A percentile compares a stretch with the other conserved stretches of the same genome.
phyloP scores from a whole-genome alignment of 2,113 vertebrate species.

The Gambusia affinis region DNA sequence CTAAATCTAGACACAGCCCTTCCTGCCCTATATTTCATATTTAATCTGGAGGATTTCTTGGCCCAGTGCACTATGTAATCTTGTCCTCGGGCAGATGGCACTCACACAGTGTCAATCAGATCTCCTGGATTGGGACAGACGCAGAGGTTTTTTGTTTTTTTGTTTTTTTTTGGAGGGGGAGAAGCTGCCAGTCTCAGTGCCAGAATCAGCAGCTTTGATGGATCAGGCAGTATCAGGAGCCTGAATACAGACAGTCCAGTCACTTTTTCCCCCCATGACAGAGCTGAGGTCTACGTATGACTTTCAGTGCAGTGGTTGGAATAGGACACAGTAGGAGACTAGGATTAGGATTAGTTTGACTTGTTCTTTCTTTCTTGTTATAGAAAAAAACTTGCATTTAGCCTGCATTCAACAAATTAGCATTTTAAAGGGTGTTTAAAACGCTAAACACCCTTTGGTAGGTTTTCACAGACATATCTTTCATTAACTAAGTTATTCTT shows the following conservation, averaged over 20 bases:
- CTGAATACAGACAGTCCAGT: slow-evolving; percentile 24
- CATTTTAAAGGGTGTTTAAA: background rate
- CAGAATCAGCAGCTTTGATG: slow-evolving; percentile 59
- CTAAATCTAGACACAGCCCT: slow-evolving; percentile 53
- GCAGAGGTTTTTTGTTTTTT: slow-evolving; percentile 19
- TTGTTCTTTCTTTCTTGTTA: slow-evolving; percentile 19
- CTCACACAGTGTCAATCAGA: slow-evolving; percentile 62
- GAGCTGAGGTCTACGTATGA: slow-evolving; percentile 39
- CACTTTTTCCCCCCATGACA: slow-evolving; percentile 35
- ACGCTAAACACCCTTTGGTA: background rate
- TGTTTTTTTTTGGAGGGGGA: background rate
- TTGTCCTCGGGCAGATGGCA: slow-evolving; percentile 74
- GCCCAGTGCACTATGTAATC: slow-evolving; percentile 70
- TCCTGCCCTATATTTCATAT: slow-evolving; percentile 80
- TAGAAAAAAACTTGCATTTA: slow-evolving; percentile 18
- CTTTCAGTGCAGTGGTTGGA: slow-evolving; percentile 30
- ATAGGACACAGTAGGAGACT: slow-evolving; percentile 41
- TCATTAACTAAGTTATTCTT: background rate
- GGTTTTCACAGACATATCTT: slow-evolving; percentile 1
- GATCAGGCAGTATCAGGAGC: slow-evolving; percentile 33
- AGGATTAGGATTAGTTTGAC: slow-evolving; percentile 59
- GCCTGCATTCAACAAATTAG: slow-evolving; percentile 5
- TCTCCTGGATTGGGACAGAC: slow-evolving; percentile 60
- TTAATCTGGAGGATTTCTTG: slow-evolving; percentile 79
- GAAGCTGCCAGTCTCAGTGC: slow-evolving; percentile 10